Evolutionary conservation across 2,113 vertebrate species (phyloP), one percentile per base, ranked within the genome.

Genomic region (Phycodurus eques): DNA sequence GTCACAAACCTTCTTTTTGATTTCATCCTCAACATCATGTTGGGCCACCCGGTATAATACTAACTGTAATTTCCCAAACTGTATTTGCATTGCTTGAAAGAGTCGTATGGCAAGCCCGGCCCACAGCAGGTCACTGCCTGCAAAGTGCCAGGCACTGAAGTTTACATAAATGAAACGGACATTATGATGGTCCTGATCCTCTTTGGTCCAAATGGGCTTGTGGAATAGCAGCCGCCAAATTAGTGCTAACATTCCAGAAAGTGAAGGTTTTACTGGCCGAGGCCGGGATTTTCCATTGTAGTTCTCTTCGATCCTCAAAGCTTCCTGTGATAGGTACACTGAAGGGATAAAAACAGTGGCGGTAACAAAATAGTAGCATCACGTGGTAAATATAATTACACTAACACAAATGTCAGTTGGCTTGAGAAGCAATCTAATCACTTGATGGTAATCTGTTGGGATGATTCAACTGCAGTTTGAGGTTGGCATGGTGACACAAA

Each of bases 131-230:
- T 99, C 97, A 0, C 95, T 95, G 57, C 97, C 96, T 0, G 95
- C 94, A 74, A 96, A 98, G 3, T 99, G 94, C 97, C 97, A 99
- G 56, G 97, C 97, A 39, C 95, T 98, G 78, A 98, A 98, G 74
- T 94, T 88, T 42, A 98, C 91, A 85, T 95, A 93, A 69, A 98
- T 78, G 85, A 96, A 98, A 0, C 94, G 73, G 0, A 95, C 72
- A 73, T 92, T 92, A 56, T 84, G 87, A 3, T 92, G 84, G 1
- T 91, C 73, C 74, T 93, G 90, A 81, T 95, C 94, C 13, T 83
- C 1, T 60, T 92, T 79, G 0, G 95, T 96, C 87, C 95, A 87
- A 68, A 95, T 43, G 0, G 95, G 93, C 39, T 80, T 77, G 87
- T 91, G 95, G 90, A 99, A 97, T 53, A 96, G 81, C 73, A 98